phyloP scores from a whole-genome alignment of 2,797 vertebrate genomes.

The Cichlasoma orientale region DNA sequence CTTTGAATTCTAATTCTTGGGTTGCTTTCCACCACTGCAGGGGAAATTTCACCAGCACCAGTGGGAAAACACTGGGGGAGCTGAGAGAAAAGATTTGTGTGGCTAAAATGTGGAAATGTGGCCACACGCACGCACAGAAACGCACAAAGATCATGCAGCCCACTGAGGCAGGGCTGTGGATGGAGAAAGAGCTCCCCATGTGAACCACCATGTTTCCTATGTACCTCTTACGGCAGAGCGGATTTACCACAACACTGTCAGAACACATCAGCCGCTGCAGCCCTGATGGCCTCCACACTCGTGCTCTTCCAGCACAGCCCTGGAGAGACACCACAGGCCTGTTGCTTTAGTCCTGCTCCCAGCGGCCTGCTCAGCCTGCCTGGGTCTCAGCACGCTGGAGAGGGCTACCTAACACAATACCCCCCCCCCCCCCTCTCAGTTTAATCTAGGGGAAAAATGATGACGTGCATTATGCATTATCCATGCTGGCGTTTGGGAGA shows the following conservation, averaged over 20 bases:
- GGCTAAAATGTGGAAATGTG: constrained; percentile 30
- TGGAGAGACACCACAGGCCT: constrained; percentile 62
- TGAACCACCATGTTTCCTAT: constrained; percentile 71
- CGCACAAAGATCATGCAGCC: constrained; percentile 11
- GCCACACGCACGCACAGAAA: constrained; percentile 7
- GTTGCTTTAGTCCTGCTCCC: constrained; percentile 73
- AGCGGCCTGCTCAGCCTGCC: constrained; percentile 11
- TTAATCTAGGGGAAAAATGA: constrained; percentile 68
- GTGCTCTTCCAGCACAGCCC: constrained; percentile 43
- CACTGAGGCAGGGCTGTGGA: constrained; percentile 33
- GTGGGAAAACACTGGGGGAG: constrained; percentile 15
- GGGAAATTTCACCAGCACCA: constrained; percentile 1
- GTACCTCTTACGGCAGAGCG: constrained; percentile 72
- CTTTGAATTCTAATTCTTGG: neutral
- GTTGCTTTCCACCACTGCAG: neutral
- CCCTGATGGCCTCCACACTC: constrained; percentile 64
- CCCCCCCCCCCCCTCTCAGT: constrained; percentile 34
- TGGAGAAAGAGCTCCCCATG: constrained; percentile 57
- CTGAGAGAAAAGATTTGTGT: constrained; percentile 26
- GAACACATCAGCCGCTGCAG: constrained; percentile 63
- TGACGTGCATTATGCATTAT: constrained; percentile 59
- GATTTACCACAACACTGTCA: constrained; percentile 82
- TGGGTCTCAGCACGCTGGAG: constrained; percentile 34
- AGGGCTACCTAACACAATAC: constrained; percentile 58
- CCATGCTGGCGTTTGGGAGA: constrained; percentile 53